Conservation (phyloP, 1,140 invertebrate species). For the Tetramorium simillimum region DNA sequence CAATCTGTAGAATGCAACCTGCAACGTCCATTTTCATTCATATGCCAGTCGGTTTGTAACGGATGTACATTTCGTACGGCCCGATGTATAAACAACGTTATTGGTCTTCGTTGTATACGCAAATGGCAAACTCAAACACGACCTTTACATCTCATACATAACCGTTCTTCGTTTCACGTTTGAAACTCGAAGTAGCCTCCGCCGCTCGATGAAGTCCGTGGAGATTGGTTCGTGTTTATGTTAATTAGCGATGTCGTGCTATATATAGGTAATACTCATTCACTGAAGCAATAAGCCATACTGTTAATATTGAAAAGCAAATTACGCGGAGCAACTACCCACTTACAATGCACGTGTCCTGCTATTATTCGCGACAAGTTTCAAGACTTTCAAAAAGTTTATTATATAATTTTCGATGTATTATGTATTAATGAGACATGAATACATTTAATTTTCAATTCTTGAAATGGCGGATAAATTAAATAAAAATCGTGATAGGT, state of each 20-base stretch:
- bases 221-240: constrained; percentile 61
- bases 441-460: background rate
- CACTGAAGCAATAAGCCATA: constrained; percentile 26
- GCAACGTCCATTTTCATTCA: constrained; percentile 34
- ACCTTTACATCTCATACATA: constrained; percentile 62
- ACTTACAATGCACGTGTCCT: background rate
- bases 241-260: constrained; percentile 48
- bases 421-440: background rate
- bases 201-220: constrained; percentile 28
- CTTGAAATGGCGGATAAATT: background rate
- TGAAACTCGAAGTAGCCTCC: constrained; percentile 55
- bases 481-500: background rate
- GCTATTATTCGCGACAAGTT: background rate
- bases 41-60: constrained; percentile 24
- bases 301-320: constrained; percentile 38
- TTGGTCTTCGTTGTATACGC: constrained; percentile 53
- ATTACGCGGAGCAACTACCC: background rate
- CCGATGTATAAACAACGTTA: constrained; percentile 52
- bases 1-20: constrained; percentile 17
- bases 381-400: background rate
- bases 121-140: constrained; percentile 61
- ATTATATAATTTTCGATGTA: background rate
- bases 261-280: background rate
- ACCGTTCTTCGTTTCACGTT: constrained; percentile 54
- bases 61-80: constrained; percentile 48